Evolutionary conservation across 30 jellyfish, hydroid and myxozoan genomes (phyloP), one percentile per base, ranked within the genome.

Genomic region (Chironex yamaguchii): DNA sequence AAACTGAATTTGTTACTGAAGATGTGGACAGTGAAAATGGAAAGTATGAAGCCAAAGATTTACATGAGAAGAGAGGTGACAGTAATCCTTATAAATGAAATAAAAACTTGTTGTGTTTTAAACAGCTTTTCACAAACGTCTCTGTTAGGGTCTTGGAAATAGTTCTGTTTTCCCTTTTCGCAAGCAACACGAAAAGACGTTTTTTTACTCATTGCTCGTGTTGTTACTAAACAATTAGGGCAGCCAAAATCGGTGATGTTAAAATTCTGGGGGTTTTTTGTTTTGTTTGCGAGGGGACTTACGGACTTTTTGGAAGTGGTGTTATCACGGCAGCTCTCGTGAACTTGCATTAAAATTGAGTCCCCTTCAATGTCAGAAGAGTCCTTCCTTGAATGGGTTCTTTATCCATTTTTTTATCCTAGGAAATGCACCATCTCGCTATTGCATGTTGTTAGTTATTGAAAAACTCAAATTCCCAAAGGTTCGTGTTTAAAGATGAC

Each of bases 61-160:
- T 51, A 76, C 88, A 49, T 25, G 62, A 76, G 32, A 64, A 76
- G 88, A 64, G 31, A 1, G 88, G 54, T 63, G 88, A 76, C 28
- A 51, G 79, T 32, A 76, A 0, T 70, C 53, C 53, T 65, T 29
- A 76, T 32, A 63, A 29, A 28, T 49, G 22, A 51, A 29, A 62
- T 76, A n/a, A n/a, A n/a, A n/a, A n/a, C 69, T 52, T 49, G 79
- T 76, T 76, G 88, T 76, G 88, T 76, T 76, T 76, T 76, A 54
- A 32, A 54, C 71, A 62, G 25, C 49, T 76, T 49, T 51, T 52
- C 88, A 76, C 29, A 77, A 76, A 76, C 62, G 88, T 2, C 79
- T 76, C 32, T 76, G 79, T 49, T 76, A 1, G 54, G 69, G 62
- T 76, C 32, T 29, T 76, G 77, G 69, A 49, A 14, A 51, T 68